A percentile compares a stretch with the other conserved stretches of the same genome.
Conservation (phyloP, 2,797 vertebrate species). For the Apogon talboti region DNA sequence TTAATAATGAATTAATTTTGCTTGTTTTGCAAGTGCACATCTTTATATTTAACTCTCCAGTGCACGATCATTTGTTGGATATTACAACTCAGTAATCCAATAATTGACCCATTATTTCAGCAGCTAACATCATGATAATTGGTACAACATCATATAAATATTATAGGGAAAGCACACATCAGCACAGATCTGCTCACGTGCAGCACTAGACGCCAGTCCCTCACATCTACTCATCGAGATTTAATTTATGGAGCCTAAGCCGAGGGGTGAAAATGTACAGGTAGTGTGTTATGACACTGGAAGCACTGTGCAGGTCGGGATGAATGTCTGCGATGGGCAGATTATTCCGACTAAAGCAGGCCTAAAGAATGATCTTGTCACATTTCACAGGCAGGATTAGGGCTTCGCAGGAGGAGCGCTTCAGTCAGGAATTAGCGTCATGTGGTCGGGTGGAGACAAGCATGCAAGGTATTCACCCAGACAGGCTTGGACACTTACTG, state of each 20-base stretch:
- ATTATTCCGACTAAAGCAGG: slow-evolving; percentile 82
- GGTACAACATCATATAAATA: too few relatives aligned
- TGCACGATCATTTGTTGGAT: too few relatives aligned
- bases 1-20: too few relatives aligned
- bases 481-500: slow-evolving; percentile 79
- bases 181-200: slow-evolving; percentile 26
- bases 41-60: too few relatives aligned
- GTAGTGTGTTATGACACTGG: slow-evolving; percentile 76
- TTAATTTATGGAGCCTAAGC: slow-evolving; percentile 79
- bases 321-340: slow-evolving; percentile 84
- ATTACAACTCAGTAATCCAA: too few relatives aligned
- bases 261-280: slow-evolving; percentile 68
- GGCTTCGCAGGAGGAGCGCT: slow-evolving; percentile 76
- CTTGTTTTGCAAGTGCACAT: too few relatives aligned
- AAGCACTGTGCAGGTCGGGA: slow-evolving; percentile 76
- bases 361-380: slow-evolving; percentile 85
- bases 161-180: slow-evolving; percentile 2
- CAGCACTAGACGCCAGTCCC: slow-evolving; percentile 37
- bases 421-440: slow-evolving; percentile 83
- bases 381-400: slow-evolving; percentile 84
- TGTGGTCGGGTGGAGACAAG: slow-evolving; percentile 72
- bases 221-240: slow-evolving; percentile 67
- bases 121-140: too few relatives aligned
- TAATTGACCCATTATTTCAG: too few relatives aligned
- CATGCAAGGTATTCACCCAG: slow-evolving; percentile 75